Evolutionary conservation across 1,140 invertebrate genomes (phyloP).

Genomic region (Drosophila navojoa): DNA sequence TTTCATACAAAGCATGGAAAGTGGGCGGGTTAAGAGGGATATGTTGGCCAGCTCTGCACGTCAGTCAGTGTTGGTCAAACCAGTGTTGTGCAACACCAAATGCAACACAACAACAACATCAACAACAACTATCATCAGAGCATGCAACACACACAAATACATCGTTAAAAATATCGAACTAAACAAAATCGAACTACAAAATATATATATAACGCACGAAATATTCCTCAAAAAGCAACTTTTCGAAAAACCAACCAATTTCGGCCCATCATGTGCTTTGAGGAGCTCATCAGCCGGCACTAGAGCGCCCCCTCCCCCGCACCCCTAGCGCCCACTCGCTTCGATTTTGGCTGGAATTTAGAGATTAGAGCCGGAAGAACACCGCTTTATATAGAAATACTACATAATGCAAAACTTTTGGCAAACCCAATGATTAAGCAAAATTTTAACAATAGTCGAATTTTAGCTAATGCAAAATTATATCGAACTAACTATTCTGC

Average conservation of each 20-base stretch:
- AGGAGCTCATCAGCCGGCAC: conserved; percentile 13
- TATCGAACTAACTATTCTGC: conserved; percentile 61
- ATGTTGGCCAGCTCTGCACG: conserved; percentile 69
- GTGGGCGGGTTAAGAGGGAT: conserved; percentile 83
- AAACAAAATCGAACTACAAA: neutral
- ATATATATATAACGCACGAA: conserved; percentile 5
- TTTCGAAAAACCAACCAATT: conserved; percentile 23
- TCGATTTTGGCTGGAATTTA: conserved; percentile 37
- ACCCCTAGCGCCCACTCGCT: conserved; percentile 62
- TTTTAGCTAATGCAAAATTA: conserved; percentile 79
- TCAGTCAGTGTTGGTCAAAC: conserved; percentile 59
- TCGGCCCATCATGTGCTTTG: conserved; percentile 30
- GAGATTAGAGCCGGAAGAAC: conserved; percentile 65
- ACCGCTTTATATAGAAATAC: conserved; percentile 50
- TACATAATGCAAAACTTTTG: conserved; percentile 71
- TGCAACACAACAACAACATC: conserved; percentile 22
- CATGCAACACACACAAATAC: conserved; percentile 38
- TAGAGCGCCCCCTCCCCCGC: neutral
- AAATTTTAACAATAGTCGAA: conserved; percentile 81
- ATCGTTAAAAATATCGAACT: conserved; percentile 14
- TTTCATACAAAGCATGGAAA: conserved; percentile 73
- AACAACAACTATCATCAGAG: conserved; percentile 30
- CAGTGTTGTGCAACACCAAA: conserved; percentile 44
- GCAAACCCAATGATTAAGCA: conserved; percentile 58
- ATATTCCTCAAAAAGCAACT: conserved; percentile 66